Evolutionary conservation across 2,797 vertebrate species (phyloP).

Genomic region (Anas capensis): DNA sequence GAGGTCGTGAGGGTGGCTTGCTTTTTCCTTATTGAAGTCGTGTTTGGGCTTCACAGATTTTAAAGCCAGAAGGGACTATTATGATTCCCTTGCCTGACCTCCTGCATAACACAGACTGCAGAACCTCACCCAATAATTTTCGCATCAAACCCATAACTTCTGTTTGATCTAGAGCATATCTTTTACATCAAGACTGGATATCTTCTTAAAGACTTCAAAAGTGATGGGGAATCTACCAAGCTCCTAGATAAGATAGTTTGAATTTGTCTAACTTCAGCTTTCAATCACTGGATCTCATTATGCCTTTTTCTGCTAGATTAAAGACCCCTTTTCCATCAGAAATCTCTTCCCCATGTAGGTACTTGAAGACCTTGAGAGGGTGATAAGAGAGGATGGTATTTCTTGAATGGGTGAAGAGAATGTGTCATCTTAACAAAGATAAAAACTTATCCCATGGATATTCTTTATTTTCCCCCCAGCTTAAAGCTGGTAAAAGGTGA

Average conservation of each 20-base stretch:
- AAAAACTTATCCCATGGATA: slow-evolving; percentile 45
- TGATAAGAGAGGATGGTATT: slow-evolving; percentile 66
- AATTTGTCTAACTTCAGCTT: slow-evolving; percentile 76
- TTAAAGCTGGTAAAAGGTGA: slow-evolving; percentile 73
- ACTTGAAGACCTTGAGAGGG: slow-evolving; percentile 69
- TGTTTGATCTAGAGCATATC: slow-evolving; percentile 72
- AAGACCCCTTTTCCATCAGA: slow-evolving; percentile 70
- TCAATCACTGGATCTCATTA: slow-evolving; percentile 73
- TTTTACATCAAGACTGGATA: slow-evolving; percentile 76
- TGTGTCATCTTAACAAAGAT: slow-evolving; percentile 68
- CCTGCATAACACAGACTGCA: slow-evolving; percentile 72
- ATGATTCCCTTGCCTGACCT: slow-evolving; percentile 68
- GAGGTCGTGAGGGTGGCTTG: slow-evolving; percentile 69
- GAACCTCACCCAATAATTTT: slow-evolving; percentile 76
- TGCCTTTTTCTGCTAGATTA: slow-evolving; percentile 74
- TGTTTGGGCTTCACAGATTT: slow-evolving; percentile 75
- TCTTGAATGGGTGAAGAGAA: slow-evolving; percentile 66
- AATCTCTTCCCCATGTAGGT: slow-evolving; percentile 69
- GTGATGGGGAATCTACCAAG: slow-evolving; percentile 72
- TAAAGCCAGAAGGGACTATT: slow-evolving; percentile 75
- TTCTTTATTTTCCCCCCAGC: slow-evolving; percentile 46
- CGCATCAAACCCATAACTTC: slow-evolving; percentile 73
- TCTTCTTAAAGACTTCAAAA: slow-evolving; percentile 76
- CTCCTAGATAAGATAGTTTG: slow-evolving; percentile 71
- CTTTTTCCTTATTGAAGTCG: slow-evolving; percentile 72